Evolutionary conservation across 2,888 invertebrate genomes (phyloP).

Genomic region (Oscheius sp.): DNA sequence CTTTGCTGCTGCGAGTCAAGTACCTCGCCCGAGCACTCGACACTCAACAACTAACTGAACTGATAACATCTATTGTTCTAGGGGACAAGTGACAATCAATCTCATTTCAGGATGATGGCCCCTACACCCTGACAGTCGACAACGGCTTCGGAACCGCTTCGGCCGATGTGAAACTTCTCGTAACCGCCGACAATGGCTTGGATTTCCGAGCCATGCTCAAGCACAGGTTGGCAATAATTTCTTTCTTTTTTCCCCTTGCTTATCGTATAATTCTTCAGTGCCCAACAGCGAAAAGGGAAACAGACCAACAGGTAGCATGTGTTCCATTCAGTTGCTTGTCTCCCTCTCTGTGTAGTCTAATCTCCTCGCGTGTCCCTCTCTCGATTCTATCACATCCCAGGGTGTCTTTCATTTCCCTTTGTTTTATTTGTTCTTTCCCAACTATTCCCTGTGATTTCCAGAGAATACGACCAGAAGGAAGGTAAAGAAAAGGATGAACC

Average conservation of each 20-base stretch:
- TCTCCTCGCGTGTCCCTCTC: not conserved
- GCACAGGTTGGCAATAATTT: slow-evolving; percentile 78
- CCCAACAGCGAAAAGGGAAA: slow-evolving; percentile 34
- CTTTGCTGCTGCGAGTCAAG: slow-evolving; percentile 13
- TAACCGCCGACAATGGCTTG: slow-evolving; percentile 80
- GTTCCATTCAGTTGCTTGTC: slow-evolving; percentile 16
- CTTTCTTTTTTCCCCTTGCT: not conserved
- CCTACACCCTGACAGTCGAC: slow-evolving; percentile 90
- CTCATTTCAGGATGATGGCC: slow-evolving; percentile 78
- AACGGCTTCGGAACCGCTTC: slow-evolving; percentile 95
- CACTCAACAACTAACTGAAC: not conserved
- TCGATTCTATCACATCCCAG: not conserved
- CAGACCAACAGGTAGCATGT: slow-evolving; percentile 34
- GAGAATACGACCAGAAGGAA: slow-evolving; percentile 37
- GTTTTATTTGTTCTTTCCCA: not conserved
- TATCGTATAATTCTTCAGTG: slow-evolving; percentile 29
- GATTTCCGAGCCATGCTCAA: slow-evolving; percentile 98
- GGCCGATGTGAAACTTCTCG: slow-evolving; percentile 93
- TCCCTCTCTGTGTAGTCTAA: slow-evolving; percentile 24
- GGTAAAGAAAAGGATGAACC: slow-evolving; percentile 36
- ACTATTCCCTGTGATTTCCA: slow-evolving; percentile 16
- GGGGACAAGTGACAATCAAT: not conserved
- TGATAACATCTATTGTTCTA: not conserved
- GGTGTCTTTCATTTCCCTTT: not conserved
- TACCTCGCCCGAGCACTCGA: slow-evolving; percentile 17